Conservation (phyloP, 2,797 vertebrate genomes). For the Schizopygopsis malacanthus region DNA sequence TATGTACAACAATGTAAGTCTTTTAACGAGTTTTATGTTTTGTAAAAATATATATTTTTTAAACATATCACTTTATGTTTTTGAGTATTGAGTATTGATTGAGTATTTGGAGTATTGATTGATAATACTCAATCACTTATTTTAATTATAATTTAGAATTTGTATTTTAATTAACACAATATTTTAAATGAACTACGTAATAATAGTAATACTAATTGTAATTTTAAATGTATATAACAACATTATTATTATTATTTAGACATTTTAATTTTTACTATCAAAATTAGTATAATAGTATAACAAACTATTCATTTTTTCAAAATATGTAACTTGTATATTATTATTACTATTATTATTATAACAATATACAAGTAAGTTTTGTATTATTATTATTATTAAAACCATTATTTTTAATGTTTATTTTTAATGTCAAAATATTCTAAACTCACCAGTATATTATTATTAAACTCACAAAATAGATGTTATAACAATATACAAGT, state of each 20-base stretch:
- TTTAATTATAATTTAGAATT: background rate
- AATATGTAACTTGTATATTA: background rate
- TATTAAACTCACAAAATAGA: background rate
- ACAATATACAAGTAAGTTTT: background rate
- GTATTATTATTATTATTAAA: background rate
- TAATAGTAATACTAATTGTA: too few relatives aligned
- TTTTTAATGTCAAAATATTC: background rate
- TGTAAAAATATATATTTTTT: too few relatives aligned
- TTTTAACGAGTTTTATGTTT: too few relatives aligned
- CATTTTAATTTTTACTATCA: background rate
- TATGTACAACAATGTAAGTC: background rate
- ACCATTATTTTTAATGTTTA: background rate
- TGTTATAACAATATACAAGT: background rate
- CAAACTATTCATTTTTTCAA: too few relatives aligned
- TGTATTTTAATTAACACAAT: background rate
- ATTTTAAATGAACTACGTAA: background rate
- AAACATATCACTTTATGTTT: too few relatives aligned
- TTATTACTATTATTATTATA: background rate
- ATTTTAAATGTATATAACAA: background rate
- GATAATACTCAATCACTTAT: background rate
- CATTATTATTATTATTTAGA: background rate
- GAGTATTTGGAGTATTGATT: fast-evolving
- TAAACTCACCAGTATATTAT: background rate
- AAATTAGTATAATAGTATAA: too few relatives aligned
- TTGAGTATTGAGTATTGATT: too few relatives aligned